Base-by-base conservation (phyloP, 2,888 invertebrate species). In the Brachynemurus nebulosus region DNA sequence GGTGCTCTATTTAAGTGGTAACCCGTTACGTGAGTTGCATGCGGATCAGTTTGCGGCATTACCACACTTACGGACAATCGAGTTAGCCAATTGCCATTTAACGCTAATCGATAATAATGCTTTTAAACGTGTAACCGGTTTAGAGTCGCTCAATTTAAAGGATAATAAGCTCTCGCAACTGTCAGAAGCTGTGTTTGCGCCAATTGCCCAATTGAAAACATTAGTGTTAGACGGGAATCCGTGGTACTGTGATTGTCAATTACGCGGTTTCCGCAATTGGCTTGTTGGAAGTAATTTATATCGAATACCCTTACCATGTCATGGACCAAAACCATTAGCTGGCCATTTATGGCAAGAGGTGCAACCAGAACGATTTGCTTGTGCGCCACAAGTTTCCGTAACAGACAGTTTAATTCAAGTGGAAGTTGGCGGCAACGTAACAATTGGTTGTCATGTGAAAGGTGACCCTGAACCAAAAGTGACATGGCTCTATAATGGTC, bases 241-340 rank as follows among this genome's bases (percentile, higher is more conserved):
- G 4, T 92, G 91, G 91, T 74, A 75, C 57, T 92, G 92, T 62
- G 89, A 92, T 61, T 92, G 92, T 63, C 76, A 82, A 50, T 64
- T 92, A 46, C 74, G 88, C 42, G 81, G 81, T 47, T 86, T 91
- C 55, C 77, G 89, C 47, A 78, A 78, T 53, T 90, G 90, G 88
- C 79, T 88, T 59, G 71, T 88, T 42, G 72, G 77, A 42, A 80
- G 79, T 55, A 86, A 85, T 54, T 69, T 91, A 42, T 80, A 81
- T 48, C 81, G 84, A 9, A 76, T 80, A 50, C 76, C 84, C 34
- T 70, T 89, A 52, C 69, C 74, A 40, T 86, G 86, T 57, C 74
- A 74, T 11, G 78, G 79, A 41, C 91, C 91, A 2, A 66, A 72
- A 4, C 69, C 73, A 39, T 69, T 86, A 49, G 71, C 74, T 47